Base-by-base conservation (phyloP, 1,140 invertebrate species). In the Leucophenga varia region DNA sequence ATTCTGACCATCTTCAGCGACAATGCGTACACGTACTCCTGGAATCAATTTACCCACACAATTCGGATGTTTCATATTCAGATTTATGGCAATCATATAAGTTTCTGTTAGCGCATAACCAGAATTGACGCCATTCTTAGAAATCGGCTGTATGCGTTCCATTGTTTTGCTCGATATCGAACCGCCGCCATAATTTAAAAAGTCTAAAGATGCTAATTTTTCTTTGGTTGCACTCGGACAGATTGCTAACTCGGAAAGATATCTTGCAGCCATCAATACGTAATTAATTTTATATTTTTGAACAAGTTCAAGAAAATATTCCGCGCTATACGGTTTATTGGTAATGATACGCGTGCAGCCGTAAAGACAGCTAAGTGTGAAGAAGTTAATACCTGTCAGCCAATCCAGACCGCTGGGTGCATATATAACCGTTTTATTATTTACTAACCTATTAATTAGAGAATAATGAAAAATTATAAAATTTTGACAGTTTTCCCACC, bases 21-120 rank as follows among this genome's bases (percentile, higher is more conserved):
- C 38, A 41, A 78, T 72, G 69, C 78, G 77, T 0, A 55, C 28
- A 13, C 44, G 28, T 3, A 41, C 21, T 20, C 53, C 53, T 7
- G 55, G 25, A 12, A 50, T 12, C 0, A 58, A 43, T 7, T 51
- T 49, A 14, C 63, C 63, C 1, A 57, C 61, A 2, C 52, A 48
- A 2, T 45, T 49, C 7, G 50, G 14, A 14, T 61, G 54, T 6
- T 38, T 22, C 13, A 40, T 45, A 2, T 51, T 55, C 10, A 47
- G 7, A 10, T 53, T 49, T n/a, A 40, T 43, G 9, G 25, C 19
- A 1, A 59, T 54, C 25, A 34, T 35, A n/a, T 52, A 48, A 3
- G 50, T 45, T 21, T 67, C 60, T 7, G 57, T 63, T 21, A 58
- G 47, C 14, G 46, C 56, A 38, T 60, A 61, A 1, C 40, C 50